A percentile compares a stretch with the other conserved stretches of the same genome.
Evolutionary conservation across 2,888 invertebrate species (phyloP).

Genomic region (Amorpha juglandis): DNA sequence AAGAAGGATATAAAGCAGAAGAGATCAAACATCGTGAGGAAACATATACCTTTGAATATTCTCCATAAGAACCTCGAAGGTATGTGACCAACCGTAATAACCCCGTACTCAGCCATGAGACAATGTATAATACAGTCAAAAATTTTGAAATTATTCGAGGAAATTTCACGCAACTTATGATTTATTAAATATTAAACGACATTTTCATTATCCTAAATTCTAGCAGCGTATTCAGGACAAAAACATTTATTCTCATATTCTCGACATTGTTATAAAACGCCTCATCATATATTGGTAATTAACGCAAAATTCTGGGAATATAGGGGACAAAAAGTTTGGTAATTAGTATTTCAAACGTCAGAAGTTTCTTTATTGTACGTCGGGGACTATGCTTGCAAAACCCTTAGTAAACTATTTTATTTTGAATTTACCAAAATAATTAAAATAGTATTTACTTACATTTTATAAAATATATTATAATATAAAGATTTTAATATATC

Average conservation of each 20-base stretch:
- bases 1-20: no score
- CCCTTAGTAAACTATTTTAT: conserved; percentile 25
- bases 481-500: no score
- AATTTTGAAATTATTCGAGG: neutral
- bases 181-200: neutral
- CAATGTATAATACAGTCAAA: no score
- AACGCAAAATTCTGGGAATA: conserved; percentile 38
- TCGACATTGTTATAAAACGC: conserved; percentile 33
- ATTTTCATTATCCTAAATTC: neutral
- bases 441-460: conserved; percentile 21
- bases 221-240: neutral
- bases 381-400: conserved; percentile 36
- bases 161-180: neutral
- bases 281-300: conserved; percentile 42
- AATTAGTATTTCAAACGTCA: conserved; percentile 59
- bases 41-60: no score
- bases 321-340: conserved; percentile 63
- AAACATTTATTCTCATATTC: conserved; percentile 1
- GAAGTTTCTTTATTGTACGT: conserved; percentile 50
- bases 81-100: no score
- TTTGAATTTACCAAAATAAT: no score
- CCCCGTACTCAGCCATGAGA: no score
- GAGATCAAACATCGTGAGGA: no score
- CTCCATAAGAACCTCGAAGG: no score
- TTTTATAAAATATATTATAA: conserved; percentile 17